These are phyloP conservation scores for Caenorhabditis drosophilae DNA, from an alignment of 2,888 invertebrate genomes.

Conservation along the genomic window DNA sequence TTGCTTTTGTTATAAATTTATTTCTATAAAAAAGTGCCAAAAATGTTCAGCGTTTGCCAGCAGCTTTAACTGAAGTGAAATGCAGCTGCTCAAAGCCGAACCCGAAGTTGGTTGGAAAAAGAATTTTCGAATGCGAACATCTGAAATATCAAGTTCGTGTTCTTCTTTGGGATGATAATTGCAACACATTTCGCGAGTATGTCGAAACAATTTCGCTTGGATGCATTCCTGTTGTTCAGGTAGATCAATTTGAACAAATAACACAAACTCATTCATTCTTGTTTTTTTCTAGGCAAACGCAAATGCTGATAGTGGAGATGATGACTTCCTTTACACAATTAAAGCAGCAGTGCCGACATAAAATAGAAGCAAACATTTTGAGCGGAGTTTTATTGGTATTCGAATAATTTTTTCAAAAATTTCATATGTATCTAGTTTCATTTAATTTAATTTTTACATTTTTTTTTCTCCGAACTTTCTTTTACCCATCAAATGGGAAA, in stretches of 20 bases:
- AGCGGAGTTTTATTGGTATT: too few species aligned
- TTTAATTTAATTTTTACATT: background rate
- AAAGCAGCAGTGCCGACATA: constrained; percentile 60
- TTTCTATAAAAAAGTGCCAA: too few species aligned
- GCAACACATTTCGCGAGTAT: constrained; percentile 61
- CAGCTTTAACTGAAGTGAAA: constrained; percentile 67
- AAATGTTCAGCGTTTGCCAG: constrained; percentile 63
- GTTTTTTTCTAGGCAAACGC: constrained; percentile 61
- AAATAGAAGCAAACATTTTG: too few species aligned
- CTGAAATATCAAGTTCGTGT: constrained; percentile 66
- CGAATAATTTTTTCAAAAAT: background rate
- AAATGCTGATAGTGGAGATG: constrained; percentile 55
- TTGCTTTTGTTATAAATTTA: background rate
- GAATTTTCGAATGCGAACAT: constrained; percentile 67
- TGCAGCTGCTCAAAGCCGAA: constrained; percentile 66
- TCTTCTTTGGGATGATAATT: constrained; percentile 65
- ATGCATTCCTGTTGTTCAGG: constrained; percentile 68
- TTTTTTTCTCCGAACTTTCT: too few species aligned
- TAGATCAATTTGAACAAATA: constrained; percentile 16
- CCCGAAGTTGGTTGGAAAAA: constrained; percentile 59
- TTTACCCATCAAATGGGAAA: too few species aligned
- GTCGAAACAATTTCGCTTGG: constrained; percentile 64
- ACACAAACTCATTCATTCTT: background rate
- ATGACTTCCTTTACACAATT: constrained; percentile 61
- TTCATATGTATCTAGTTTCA: background rate